A percentile compares a stretch with the other conserved stretches of the same genome.
phyloP scores from a whole-genome alignment of 1,140 invertebrate genomes.

The Zaprionus lachaisei region DNA sequence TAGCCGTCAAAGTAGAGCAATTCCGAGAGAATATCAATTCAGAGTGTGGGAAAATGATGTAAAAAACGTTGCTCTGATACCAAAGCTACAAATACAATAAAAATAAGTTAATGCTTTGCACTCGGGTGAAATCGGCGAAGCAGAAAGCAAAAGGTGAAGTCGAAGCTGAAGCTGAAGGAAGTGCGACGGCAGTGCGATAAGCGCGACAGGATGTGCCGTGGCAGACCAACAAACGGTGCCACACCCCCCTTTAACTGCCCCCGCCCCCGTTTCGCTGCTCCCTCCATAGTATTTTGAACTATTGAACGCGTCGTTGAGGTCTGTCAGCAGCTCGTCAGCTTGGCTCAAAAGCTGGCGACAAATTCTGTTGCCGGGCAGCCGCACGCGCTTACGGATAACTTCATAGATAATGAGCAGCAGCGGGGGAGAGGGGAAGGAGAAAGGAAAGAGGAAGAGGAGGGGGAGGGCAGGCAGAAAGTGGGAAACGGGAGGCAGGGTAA shows the following conservation, averaged over 20 bases:
- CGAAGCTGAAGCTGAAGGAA: background rate
- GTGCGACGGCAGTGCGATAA: constrained; percentile 62
- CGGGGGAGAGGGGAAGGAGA: background rate
- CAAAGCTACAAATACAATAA: constrained; percentile 48
- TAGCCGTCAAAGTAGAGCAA: background rate
- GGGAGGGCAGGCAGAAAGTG: background rate
- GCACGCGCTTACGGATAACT: constrained; percentile 64
- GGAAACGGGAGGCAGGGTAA: constrained; percentile 9
- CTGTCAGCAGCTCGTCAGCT: constrained; percentile 33
- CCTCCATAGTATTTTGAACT: constrained; percentile 41
- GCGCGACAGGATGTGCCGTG: constrained; percentile 60
- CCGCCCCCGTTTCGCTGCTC: background rate
- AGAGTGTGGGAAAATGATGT: constrained; percentile 51
- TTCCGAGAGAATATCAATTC: background rate
- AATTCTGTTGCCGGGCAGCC: constrained; percentile 66
- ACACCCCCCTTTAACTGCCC: background rate
- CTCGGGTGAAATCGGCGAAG: constrained; percentile 24
- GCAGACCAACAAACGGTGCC: background rate
- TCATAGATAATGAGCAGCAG: constrained; percentile 67
- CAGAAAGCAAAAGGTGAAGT: constrained; percentile 32
- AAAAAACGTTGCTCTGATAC: constrained; percentile 51
- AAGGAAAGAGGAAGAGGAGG: no score
- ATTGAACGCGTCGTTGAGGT: constrained; percentile 49
- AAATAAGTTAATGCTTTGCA: constrained; percentile 53
- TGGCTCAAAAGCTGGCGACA: constrained; percentile 28